phyloP scores from a whole-genome alignment of 2,888 invertebrate species.

The Cerastis rubricosa region DNA sequence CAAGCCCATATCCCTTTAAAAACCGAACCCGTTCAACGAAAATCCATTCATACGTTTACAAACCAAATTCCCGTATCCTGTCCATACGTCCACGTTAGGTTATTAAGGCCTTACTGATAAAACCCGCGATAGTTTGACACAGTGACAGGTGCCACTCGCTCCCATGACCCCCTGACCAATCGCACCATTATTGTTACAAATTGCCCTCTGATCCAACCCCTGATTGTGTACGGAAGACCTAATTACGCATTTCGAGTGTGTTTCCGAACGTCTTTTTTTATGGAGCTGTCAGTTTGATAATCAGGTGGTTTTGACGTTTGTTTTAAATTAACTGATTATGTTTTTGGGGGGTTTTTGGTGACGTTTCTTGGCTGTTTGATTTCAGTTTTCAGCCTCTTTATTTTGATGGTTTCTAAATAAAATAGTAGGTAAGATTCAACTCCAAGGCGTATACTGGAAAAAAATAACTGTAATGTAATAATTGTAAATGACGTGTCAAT shows the following conservation, averaged over 20 bases:
- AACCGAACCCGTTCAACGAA: conserved; percentile 37
- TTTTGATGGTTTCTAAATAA: background rate
- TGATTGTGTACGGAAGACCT: conserved; percentile 78
- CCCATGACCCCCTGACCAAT: conserved; percentile 84
- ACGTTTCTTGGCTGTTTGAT: background rate
- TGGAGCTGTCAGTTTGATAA: conserved; percentile 53
- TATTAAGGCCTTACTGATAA: conserved; percentile 80
- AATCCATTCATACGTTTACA: conserved; percentile 52
- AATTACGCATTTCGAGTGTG: conserved; percentile 70
- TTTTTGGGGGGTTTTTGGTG: conserved; percentile 1
- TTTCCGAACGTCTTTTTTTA: conserved; percentile 63
- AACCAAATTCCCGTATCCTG: conserved; percentile 65
- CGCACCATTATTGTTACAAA: conserved; percentile 84
- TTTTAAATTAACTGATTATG: conserved; percentile 15
- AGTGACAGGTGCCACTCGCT: conserved; percentile 82
- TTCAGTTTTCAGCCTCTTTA: background rate
- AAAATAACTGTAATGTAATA: background rate
- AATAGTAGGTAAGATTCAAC: background rate
- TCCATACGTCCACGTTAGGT: conserved; percentile 70
- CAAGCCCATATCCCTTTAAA: conserved; percentile 29
- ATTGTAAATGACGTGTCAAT: background rate
- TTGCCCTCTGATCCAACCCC: conserved; percentile 78
- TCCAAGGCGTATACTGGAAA: background rate
- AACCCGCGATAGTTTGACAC: conserved; percentile 78
- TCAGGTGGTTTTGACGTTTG: conserved; percentile 46